A percentile compares a stretch with the other conserved stretches of the same genome.
phyloP scores from a whole-genome alignment of 2,797 vertebrate species.

The Melanotaenia trifasciata region DNA sequence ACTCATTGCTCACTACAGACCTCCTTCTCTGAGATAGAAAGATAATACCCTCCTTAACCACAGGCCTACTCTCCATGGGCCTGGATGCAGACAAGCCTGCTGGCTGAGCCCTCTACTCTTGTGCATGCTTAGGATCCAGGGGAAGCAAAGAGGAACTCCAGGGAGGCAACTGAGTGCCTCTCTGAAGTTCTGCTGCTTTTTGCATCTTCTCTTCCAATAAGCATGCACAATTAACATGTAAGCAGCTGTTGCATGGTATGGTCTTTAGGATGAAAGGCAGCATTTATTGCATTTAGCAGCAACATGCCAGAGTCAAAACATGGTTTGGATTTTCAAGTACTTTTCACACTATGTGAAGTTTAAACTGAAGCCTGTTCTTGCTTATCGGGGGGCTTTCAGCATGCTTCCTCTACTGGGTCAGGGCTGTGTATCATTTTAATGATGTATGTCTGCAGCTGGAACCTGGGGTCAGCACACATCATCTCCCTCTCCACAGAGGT shows the following conservation, averaged over 20 bases:
- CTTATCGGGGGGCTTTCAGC: conserved; percentile 35
- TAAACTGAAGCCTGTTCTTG: conserved; percentile 29
- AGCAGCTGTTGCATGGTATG: background rate
- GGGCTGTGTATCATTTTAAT: conserved; percentile 53
- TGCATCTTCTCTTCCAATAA: conserved; percentile 28
- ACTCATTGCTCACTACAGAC: conserved; percentile 61
- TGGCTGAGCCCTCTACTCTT: conserved; percentile 48
- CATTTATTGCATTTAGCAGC: conserved; percentile 18
- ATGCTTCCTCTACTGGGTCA: conserved; percentile 37
- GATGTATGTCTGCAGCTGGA: conserved; percentile 84
- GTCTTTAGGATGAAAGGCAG: conserved; percentile 4
- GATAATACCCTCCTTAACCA: conserved; percentile 70
- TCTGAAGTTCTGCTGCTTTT: background rate
- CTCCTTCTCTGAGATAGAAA: conserved; percentile 66
- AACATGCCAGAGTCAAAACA: conserved; percentile 6
- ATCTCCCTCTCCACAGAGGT: conserved; percentile 92
- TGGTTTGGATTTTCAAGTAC: conserved; percentile 7
- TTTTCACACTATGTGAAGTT: conserved; percentile 41
- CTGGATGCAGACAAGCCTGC: conserved; percentile 45
- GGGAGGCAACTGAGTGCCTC: conserved; percentile 2
- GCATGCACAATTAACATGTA: conserved; percentile 5
- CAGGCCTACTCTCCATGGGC: conserved; percentile 61
- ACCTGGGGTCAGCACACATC: conserved; percentile 89
- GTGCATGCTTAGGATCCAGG: conserved; percentile 39
- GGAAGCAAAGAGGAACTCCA: conserved; percentile 24